Evolutionary conservation across 2,113 vertebrate genomes (phyloP), one percentile per base, ranked within the genome.

Genomic region (Sapayoa aenigma): DNA sequence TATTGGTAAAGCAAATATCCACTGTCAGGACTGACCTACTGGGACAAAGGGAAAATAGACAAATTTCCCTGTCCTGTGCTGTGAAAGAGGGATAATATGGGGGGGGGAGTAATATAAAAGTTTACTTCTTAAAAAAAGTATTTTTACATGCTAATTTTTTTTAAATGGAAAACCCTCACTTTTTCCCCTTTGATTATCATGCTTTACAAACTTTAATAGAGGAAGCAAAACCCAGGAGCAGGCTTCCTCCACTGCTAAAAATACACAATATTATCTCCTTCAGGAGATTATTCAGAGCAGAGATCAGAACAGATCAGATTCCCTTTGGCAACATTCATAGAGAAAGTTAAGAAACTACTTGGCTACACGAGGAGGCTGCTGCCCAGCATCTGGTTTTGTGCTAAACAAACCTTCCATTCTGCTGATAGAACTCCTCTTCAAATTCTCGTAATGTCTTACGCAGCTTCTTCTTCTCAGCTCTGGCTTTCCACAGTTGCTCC

Each of bases 401-500:
- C 67, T 90, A 71, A 47, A 97, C 98, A 66, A 96, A 99, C 99
- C 99, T 99, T 98, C 99, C 99, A 78, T 99, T 99, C 97, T 98
- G 98, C 95, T 99, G 98, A 98, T 99, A 99, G 97, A 99, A 99
- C 42, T 98, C 98, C 72, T 99, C 99, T 97, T 99, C 99, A 97
- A 99, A 99, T 94, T 99, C 99, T 89, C 98, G 96, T 94, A 99
- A 98, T 62, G 98, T 99, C 98, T 98, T 99, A 77, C 99, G 98
- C 96, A 99, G 98, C 85, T 99, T 99, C 98, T 99, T 99, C 96
- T 99, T 99, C 96, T 99, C 99, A 94, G 99, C 98, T 98, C 99
- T 98, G 95, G 99, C 98, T 97, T 99, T 99, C 99, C 99, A 99
- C 97, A 99, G 98, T 97, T 99, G 99, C 97, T 99, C 99, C 97